Percentiles rank a stretch among this genome's conserved stretches.
Evolutionary conservation across 2,797 vertebrate species (phyloP).

Genomic region (Danio aesculapii): DNA sequence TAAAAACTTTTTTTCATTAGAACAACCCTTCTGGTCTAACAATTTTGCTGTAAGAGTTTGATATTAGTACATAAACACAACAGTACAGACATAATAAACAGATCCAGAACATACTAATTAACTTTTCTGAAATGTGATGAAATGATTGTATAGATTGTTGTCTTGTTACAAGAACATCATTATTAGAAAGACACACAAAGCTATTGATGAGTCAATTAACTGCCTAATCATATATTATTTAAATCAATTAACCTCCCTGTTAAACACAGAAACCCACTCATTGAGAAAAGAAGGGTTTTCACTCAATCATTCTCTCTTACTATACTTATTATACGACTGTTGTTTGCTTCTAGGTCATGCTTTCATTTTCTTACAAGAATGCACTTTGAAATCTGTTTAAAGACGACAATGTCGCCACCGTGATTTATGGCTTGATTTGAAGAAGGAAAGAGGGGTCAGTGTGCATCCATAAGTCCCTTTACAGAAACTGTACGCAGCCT

Average conservation of each 20-base stretch:
- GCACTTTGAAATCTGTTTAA: slow-evolving; percentile 45
- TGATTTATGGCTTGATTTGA: slow-evolving; percentile 58
- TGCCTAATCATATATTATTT: slow-evolving; percentile 8
- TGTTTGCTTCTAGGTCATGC: slow-evolving; percentile 26
- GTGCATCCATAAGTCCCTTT: slow-evolving; percentile 47
- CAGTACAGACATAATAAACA: background rate
- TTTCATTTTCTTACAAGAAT: slow-evolving; percentile 44
- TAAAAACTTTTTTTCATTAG: no score
- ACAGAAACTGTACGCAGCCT: slow-evolving; percentile 43
- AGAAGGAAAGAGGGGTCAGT: slow-evolving; percentile 29
- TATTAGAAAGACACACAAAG: background rate
- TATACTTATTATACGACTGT: slow-evolving; percentile 5
- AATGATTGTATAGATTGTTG: background rate
- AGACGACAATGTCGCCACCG: slow-evolving; percentile 42
- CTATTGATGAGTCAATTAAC: slow-evolving; percentile 18
- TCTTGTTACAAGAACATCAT: background rate
- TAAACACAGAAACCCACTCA: background rate
- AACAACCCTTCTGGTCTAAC: background rate
- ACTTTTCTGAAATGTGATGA: background rate
- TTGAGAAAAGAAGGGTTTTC: no score
- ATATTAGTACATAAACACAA: background rate
- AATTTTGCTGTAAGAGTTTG: slow-evolving; percentile 5
- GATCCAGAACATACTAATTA: background rate
- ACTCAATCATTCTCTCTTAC: slow-evolving; percentile 6
- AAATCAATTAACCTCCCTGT: background rate